Base-by-base conservation (phyloP, 2,113 vertebrate genomes). In the Edolisoma coerulescens region DNA sequence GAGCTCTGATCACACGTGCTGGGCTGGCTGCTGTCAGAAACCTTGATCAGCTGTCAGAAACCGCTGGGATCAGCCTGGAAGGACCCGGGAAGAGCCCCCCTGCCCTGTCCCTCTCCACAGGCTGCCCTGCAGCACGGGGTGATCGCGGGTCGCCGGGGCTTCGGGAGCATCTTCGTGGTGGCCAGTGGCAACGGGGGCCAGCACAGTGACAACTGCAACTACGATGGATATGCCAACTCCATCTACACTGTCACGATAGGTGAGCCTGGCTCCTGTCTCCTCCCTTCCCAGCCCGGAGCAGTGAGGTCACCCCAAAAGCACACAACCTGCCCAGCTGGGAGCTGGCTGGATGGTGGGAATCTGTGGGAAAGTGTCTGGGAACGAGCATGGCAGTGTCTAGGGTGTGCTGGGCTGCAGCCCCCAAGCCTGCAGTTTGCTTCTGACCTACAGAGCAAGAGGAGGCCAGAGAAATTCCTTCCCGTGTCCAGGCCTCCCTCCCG, bases 241-340 rank as follows among this genome's bases (percentile, higher is more conserved):
- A 99, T 99, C 98, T 99, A 99, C 97, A 99, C 99, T 0, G 98
- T 99, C 94, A 99, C 99, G 2, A 98, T 99, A 33, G 99, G 99
- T 99, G 98, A 97, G 76, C 32, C 3, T 1, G 10, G 0, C 7
- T 7, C 69, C 45, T 8, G 13, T 3, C 63, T 20, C 21, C 1
- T 20, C 39, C 56, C 53, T 71, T 9, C 53, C 77, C 50, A 6
- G 60, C 12, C 0, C 10, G 59, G 10, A 19, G 30, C 41, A 24
- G 9, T 0, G 30, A 19, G 27, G 1, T 12, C 8, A 1, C 27
- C n/a, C 61, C 93, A 3, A 30, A 32, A 84, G 30, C 3, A 0
- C 41, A 5, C 10, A 21, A 2, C 28, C 26, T 44, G 61, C 61
- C 45, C 18, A 2, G 35, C 21, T 21, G 60, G 73, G 32, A 63